These are phyloP conservation scores for Neotoxoptera formosana DNA, from an alignment of 1,140 invertebrate species.

Conservation along the genomic window DNA sequence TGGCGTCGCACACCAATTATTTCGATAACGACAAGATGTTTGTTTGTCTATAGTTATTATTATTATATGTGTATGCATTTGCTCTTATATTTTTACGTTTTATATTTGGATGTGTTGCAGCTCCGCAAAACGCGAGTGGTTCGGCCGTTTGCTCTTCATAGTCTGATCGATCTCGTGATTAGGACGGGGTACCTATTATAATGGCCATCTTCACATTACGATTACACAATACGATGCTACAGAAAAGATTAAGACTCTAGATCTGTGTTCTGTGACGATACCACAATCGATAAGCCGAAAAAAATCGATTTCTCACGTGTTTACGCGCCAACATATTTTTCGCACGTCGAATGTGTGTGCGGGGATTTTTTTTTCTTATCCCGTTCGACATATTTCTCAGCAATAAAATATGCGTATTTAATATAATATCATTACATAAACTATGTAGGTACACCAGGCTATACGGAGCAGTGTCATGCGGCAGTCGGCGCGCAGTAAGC, in stretches of 20 bases:
- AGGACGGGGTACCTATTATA: too few relatives aligned
- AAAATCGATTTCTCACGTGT: background rate
- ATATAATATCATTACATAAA: background rate
- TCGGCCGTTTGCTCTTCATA: background rate
- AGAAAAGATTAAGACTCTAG: too few relatives aligned
- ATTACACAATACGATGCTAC: too few relatives aligned
- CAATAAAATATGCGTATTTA: background rate
- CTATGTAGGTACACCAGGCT: background rate
- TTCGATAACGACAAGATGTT: background rate
- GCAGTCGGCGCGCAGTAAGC: background rate
- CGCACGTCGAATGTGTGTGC: background rate
- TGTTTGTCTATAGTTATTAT: background rate
- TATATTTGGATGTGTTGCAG: background rate
- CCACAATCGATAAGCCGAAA: background rate
- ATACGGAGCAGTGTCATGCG: background rate
- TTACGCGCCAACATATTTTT: background rate
- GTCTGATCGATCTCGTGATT: too few relatives aligned
- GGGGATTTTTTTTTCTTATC: background rate
- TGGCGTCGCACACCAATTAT: background rate
- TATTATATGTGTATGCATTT: background rate
- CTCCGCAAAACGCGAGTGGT: background rate
- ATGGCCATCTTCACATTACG: background rate
- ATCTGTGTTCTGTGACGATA: background rate
- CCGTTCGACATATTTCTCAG: background rate
- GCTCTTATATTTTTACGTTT: background rate